Conservation (phyloP, 2,113 vertebrate species). For the Eubucco bourcierii region DNA sequence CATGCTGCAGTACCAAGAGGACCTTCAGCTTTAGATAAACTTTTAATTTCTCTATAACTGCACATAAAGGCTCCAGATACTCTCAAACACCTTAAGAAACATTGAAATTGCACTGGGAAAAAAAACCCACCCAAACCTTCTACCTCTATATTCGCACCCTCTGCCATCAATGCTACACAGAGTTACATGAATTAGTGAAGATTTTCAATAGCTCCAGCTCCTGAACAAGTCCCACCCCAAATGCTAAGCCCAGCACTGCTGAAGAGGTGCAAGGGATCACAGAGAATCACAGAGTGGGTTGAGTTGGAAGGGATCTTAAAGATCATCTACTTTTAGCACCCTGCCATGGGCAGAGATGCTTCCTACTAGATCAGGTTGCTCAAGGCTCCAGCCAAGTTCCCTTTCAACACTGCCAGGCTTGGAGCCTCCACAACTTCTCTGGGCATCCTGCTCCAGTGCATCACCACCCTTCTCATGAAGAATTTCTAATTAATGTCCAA, state of each 20-base stretch:
- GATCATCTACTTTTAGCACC: too few relatives aligned
- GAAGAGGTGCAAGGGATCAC: background rate
- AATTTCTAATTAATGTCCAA: too few relatives aligned
- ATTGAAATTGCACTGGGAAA: background rate
- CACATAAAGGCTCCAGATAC: background rate
- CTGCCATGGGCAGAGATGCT: too few relatives aligned
- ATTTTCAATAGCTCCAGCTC: background rate
- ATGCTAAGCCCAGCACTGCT: fast-evolving
- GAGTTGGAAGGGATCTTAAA: too few relatives aligned
- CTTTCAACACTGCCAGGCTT: too few relatives aligned
- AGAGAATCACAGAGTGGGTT: too few relatives aligned
- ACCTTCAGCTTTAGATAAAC: slow-evolving; percentile 5
- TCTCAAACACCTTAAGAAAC: background rate
- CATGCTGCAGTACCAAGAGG: background rate
- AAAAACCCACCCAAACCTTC: background rate
- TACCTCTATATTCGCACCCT: background rate
- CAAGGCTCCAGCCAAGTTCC: too few relatives aligned
- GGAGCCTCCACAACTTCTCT: too few relatives aligned
- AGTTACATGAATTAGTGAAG: background rate
- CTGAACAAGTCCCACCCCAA: background rate
- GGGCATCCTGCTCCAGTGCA: too few relatives aligned
- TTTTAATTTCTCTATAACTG: background rate
- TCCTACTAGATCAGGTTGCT: too few relatives aligned
- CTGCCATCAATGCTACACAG: fast-evolving
- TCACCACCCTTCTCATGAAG: too few relatives aligned